phyloP scores from a whole-genome alignment of 1,140 invertebrate genomes.

The Parasteatoda tepidariorum region DNA sequence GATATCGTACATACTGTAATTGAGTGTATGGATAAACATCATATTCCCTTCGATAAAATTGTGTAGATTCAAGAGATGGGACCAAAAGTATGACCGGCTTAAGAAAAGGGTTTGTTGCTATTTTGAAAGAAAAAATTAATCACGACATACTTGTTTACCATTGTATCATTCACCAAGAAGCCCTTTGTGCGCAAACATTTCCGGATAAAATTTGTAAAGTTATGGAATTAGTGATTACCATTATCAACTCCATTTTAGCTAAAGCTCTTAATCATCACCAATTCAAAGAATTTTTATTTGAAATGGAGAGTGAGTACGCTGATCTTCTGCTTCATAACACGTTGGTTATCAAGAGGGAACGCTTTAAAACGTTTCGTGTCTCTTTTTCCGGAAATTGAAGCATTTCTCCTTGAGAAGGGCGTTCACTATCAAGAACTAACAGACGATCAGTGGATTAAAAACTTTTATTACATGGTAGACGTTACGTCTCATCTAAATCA shows the following conservation, averaged over 20 bases:
- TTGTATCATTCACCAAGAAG: not conserved
- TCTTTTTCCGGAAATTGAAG: not conserved
- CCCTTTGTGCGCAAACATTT: not conserved
- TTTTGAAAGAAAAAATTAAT: not conserved
- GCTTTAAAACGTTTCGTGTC: slow-evolving; percentile 5
- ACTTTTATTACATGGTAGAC: slow-evolving; percentile 5
- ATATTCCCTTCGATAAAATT: not conserved
- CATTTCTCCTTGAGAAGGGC: slow-evolving; percentile 11
- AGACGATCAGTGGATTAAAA: not conserved
- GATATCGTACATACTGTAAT: slow-evolving; percentile 14
- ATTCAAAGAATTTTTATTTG: too few species aligned
- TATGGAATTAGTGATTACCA: not conserved
- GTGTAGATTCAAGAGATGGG: slow-evolving; percentile 1
- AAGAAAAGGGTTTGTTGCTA: slow-evolving; percentile 1
- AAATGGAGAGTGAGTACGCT: not conserved
- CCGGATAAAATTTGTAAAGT: not conserved
- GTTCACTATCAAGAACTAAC: not conserved
- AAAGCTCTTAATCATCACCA: not conserved
- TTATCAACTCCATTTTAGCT: not conserved
- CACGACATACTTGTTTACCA: slow-evolving; percentile 11
- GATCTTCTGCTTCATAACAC: not conserved
- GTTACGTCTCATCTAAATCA: not conserved
- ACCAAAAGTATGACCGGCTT: not conserved
- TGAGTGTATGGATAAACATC: slow-evolving; percentile 24
- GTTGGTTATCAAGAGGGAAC: not conserved